These are phyloP conservation scores for Misgurnus anguillicaudatus DNA, from an alignment of 2,113 vertebrate genomes.

Conservation along the genomic window DNA sequence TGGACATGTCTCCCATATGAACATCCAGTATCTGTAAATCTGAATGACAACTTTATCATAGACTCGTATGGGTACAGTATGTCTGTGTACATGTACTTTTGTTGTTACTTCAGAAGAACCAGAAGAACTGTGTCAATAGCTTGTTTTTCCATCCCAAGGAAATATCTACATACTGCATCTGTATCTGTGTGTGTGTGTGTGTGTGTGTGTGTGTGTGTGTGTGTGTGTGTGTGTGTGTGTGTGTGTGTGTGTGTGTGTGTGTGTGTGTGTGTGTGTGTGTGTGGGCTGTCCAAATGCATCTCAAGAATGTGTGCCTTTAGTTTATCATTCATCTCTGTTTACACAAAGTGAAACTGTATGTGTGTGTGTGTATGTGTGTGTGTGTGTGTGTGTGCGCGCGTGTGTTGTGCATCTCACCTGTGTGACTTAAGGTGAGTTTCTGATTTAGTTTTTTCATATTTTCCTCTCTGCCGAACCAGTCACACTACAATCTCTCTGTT, in stretches of 20 bases:
- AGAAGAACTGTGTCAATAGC: background rate
- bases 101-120: background rate
- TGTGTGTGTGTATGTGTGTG: constrained; percentile 44
- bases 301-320: constrained; percentile 57
- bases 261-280: background rate
- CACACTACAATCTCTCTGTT: constrained; percentile 19
- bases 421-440: constrained; percentile 51
- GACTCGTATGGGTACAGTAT: background rate
- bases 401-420: constrained; percentile 25
- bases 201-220: background rate
- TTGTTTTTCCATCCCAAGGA: background rate
- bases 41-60: background rate
- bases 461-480: constrained; percentile 46
- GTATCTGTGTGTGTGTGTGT: background rate
- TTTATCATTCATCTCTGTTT: constrained; percentile 75
- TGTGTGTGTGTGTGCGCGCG: constrained; percentile 12
- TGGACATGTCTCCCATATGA: background rate
- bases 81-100: background rate
- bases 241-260: background rate
- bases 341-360: constrained; percentile 39
- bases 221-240: background rate
- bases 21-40: background rate
- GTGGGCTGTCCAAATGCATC: constrained; percentile 58
- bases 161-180: background rate
- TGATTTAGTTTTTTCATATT: constrained; percentile 25